Base-by-base conservation (phyloP, 2,797 vertebrate species). In the Tragopan temminckii region DNA sequence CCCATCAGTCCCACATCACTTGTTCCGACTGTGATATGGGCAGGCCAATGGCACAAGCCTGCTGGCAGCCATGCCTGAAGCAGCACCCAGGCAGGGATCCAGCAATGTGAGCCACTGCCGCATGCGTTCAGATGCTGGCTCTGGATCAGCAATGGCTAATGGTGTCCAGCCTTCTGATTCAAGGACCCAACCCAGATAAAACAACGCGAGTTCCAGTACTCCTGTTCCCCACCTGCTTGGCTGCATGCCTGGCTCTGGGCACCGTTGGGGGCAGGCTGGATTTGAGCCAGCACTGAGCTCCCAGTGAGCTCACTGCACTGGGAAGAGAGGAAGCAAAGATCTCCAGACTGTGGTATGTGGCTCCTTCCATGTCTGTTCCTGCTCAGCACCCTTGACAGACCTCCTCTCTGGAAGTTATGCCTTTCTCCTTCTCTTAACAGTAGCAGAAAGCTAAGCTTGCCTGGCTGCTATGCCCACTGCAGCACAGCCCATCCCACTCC, bases 81-180 rank as follows among this genome's bases (percentile, higher is more conserved):
- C 91, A 11, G 77, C 35, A 81, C 92, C 94, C 95, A 90, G 94
- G 87, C 94, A 77, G 82, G 59, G 77, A 91, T 96, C 90, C 92
- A 96, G 64, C 0, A 58, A 83, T 24, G 29, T 23, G 27, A 91
- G 75, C 31, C 93, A 72, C 90, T 95, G 82, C 88, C 93, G 92
- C 91, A 92, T 87, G 71, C 78, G 31, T 83, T 91, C 88, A 62
- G 79, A 68, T 57, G 69, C 76, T 93, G 88, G 72, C 90, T 85
- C 31, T 50, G 31, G 31, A 66, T 81, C 82, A 71, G 13, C 53
- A 13, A 6, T 35, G 38, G 61, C 42, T 66, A 3, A n/a, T 46
- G 71, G 40, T 82, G 52, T 31, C 94, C 90, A 95, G n/a, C 62
- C 35, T 86, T 74, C 46, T 42, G 74, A 62, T 67, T 52, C 62